Conservation (phyloP, 2,888 invertebrate species). For the Barypeithes pellucidus region DNA sequence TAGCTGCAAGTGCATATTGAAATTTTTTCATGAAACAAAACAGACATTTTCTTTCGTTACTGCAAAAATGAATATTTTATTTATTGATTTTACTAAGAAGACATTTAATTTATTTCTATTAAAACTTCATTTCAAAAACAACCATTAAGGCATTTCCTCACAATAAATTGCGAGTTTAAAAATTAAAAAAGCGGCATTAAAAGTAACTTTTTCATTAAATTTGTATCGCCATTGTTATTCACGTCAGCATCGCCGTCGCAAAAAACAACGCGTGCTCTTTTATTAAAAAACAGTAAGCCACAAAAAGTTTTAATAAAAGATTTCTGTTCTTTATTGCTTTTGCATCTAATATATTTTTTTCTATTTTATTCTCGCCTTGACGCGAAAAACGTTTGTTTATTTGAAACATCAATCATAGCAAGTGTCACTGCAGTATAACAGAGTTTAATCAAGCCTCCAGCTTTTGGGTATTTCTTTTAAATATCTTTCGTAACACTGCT, state of each 20-base stretch:
- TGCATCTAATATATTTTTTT: slow-evolving; percentile 65
- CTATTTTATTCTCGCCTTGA: slow-evolving; percentile 62
- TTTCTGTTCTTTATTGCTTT: slow-evolving; percentile 64
- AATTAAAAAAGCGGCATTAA: slow-evolving; percentile 22
- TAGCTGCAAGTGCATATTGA: too few relatives aligned
- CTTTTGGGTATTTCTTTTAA: slow-evolving; percentile 53
- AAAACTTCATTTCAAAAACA: slow-evolving; percentile 1
- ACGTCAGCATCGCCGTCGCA: slow-evolving; percentile 14
- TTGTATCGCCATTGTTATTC: slow-evolving; percentile 39
- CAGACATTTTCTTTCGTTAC: too few relatives aligned
- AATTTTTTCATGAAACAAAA: too few relatives aligned
- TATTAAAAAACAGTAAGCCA: slow-evolving; percentile 62
- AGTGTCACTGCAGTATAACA: slow-evolving; percentile 61
- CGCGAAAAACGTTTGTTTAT: slow-evolving; percentile 65
- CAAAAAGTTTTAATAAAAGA: slow-evolving; percentile 68
- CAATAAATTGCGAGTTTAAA: slow-evolving; percentile 11
- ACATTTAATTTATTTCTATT: too few relatives aligned
- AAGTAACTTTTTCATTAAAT: slow-evolving; percentile 38
- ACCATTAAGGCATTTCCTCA: slow-evolving; percentile 5
- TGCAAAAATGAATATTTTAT: too few relatives aligned
- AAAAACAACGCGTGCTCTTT: slow-evolving; percentile 40
- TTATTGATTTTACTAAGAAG: too few relatives aligned
- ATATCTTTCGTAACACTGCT: slow-evolving; percentile 48
- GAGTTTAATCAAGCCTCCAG: slow-evolving; percentile 66
- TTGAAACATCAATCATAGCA: slow-evolving; percentile 67